phyloP scores from a whole-genome alignment of 2,113 vertebrate species.

The Aegotheles bennettii region DNA sequence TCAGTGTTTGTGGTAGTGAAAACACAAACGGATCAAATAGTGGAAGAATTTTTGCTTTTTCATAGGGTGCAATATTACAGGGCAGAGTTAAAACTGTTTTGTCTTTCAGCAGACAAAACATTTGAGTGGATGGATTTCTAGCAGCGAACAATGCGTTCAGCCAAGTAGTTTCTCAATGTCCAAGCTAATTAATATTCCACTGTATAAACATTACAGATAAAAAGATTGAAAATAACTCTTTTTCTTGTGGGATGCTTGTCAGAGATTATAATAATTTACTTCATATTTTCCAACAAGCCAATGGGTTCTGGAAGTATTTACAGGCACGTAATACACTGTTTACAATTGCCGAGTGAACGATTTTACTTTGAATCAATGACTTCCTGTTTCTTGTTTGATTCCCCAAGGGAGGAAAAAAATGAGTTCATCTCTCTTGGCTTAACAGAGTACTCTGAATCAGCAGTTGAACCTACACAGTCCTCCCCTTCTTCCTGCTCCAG shows the following conservation, averaged over 20 bases:
- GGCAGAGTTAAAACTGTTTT: conserved; percentile 48
- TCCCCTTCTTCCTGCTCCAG: conserved; percentile 45
- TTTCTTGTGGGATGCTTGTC: conserved; percentile 28
- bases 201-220: conserved; percentile 49
- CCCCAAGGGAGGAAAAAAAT: conserved; percentile 68
- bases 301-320: conserved; percentile 71
- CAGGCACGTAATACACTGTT: conserved; percentile 68
- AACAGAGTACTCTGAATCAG: conserved; percentile 59
- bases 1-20: not conserved
- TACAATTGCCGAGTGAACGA: conserved; percentile 70
- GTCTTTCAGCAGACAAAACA: conserved; percentile 52
- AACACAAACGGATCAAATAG: not conserved
- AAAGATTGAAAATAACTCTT: conserved; percentile 28
- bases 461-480: conserved; percentile 49
- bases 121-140: conserved; percentile 20
- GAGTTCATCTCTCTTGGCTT: conserved; percentile 65
- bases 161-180: conserved; percentile 48
- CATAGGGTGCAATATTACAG: not conserved
- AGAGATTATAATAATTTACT: conserved; percentile 42
- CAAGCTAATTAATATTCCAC: conserved; percentile 43
- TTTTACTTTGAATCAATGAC: conserved; percentile 73
- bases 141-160: conserved; percentile 10
- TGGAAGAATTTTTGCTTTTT: not conserved
- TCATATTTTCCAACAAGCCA: conserved; percentile 48
- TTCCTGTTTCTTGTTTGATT: conserved; percentile 76